Percentiles rank a stretch among this genome's conserved stretches.
Evolutionary conservation across 1,140 invertebrate species (phyloP).

Genomic region (Zaprionus taronus): DNA sequence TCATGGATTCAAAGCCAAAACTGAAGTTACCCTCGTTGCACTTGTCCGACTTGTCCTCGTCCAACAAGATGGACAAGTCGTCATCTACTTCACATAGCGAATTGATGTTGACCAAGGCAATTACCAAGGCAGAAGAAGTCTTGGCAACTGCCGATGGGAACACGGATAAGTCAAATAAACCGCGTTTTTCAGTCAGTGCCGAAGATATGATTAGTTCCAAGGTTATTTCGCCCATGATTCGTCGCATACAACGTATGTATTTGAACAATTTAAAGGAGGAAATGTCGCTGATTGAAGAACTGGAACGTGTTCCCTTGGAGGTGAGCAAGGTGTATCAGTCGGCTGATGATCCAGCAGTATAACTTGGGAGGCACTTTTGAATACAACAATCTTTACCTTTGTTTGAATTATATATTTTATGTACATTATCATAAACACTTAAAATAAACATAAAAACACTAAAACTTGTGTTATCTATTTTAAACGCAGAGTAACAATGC

Average conservation of each 20-base stretch:
- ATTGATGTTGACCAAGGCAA: background rate
- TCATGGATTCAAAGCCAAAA: background rate
- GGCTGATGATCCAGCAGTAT: background rate
- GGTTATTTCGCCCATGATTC: constrained; percentile 58
- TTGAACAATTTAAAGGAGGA: constrained; percentile 54
- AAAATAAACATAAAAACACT: constrained; percentile 21
- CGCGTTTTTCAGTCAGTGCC: background rate
- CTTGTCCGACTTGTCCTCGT: background rate
- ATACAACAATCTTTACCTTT: background rate
- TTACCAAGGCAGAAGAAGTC: background rate
- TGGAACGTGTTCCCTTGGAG: constrained; percentile 47
- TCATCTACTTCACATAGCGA: background rate
- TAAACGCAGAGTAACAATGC: background rate
- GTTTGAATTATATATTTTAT: constrained; percentile 24
- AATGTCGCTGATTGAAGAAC: constrained; percentile 54
- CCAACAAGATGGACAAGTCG: background rate
- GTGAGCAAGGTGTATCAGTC: constrained; percentile 39
- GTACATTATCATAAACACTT: background rate
- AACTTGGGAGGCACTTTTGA: background rate
- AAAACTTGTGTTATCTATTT: background rate
- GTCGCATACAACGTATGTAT: constrained; percentile 59
- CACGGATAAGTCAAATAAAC: background rate
- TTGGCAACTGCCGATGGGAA: background rate
- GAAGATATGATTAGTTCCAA: constrained; percentile 51
- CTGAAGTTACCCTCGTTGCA: background rate